Evolutionary conservation across 2,888 invertebrate species (phyloP).

Genomic region (Marasmarcha lunaedactyla): DNA sequence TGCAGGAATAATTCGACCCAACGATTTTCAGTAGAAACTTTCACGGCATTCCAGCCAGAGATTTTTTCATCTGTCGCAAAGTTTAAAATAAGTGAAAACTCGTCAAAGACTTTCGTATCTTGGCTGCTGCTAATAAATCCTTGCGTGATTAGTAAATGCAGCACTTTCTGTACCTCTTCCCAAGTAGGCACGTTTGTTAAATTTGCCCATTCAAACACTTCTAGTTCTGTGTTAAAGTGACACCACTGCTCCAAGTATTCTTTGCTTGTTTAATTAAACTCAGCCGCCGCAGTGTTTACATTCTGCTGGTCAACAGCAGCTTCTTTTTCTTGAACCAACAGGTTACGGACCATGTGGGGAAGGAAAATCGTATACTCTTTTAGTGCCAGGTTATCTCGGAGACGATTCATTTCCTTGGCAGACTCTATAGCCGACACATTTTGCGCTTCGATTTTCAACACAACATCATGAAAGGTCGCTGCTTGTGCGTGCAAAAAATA

Average conservation of each 20-base stretch:
- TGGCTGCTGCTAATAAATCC: conserved; percentile 14
- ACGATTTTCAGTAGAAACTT: conserved; percentile 22
- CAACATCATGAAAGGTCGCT: conserved; percentile 19
- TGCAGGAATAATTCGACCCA: conserved; percentile 21
- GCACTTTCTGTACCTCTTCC: conserved; percentile 17
- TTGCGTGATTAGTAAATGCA: conserved; percentile 16
- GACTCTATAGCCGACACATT: conserved; percentile 18
- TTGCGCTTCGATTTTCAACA: conserved; percentile 18
- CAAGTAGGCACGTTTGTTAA: conserved; percentile 19
- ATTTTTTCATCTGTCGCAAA: conserved; percentile 20
- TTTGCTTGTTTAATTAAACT: conserved; percentile 23
- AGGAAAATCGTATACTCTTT: conserved; percentile 20
- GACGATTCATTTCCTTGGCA: conserved; percentile 19
- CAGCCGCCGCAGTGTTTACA: conserved; percentile 18
- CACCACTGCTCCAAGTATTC: conserved; percentile 24
- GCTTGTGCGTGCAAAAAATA: conserved; percentile 18
- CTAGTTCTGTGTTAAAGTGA: conserved; percentile 19
- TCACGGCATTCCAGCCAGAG: conserved; percentile 21
- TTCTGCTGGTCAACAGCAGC: conserved; percentile 21
- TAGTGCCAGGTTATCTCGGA: conserved; percentile 17
- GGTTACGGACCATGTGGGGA: conserved; percentile 18
- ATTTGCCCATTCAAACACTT: conserved; percentile 23
- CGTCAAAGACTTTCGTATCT: conserved; percentile 23
- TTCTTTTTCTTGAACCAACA: conserved; percentile 21
- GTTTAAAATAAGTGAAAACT: conserved; percentile 21